Percentiles rank a stretch among this genome's conserved stretches.
phyloP scores from a whole-genome alignment of 1,140 invertebrate species.

The Tetramorium parvispinum region DNA sequence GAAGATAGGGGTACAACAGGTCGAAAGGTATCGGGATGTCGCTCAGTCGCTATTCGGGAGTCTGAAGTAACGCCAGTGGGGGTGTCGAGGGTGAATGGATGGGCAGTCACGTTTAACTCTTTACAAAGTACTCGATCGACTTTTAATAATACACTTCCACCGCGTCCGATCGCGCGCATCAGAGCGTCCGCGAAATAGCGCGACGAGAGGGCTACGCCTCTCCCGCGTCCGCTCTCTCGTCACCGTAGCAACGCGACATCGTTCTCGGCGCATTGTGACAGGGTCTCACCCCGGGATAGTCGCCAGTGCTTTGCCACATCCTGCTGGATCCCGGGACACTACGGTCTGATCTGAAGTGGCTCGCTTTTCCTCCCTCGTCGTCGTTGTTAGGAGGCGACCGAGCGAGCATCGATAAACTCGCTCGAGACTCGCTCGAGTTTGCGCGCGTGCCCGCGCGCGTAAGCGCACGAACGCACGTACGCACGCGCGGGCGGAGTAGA shows the following conservation, averaged over 20 bases:
- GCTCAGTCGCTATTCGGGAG: background rate
- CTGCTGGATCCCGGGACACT: slow-evolving; percentile 55
- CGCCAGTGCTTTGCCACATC: slow-evolving; percentile 64
- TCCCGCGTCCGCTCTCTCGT: slow-evolving; percentile 75
- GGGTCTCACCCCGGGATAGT: slow-evolving; percentile 70
- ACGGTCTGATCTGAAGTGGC: slow-evolving; percentile 76
- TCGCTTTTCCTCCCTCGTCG: slow-evolving; percentile 49
- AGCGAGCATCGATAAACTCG: slow-evolving; percentile 74
- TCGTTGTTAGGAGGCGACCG: slow-evolving; percentile 74
- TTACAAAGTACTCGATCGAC: slow-evolving; percentile 76
- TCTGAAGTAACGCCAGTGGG: background rate
- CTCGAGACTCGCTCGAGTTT: slow-evolving; percentile 64
- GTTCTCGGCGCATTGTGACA: slow-evolving; percentile 67
- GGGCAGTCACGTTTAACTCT: slow-evolving; percentile 59
- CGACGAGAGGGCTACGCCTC: slow-evolving; percentile 67
- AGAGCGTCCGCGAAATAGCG: slow-evolving; percentile 68
- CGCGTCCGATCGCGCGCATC: slow-evolving; percentile 70
- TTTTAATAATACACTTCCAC: slow-evolving; percentile 79
- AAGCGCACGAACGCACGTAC: background rate
- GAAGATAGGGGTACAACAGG: background rate
- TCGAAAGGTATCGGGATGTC: slow-evolving; percentile 18
- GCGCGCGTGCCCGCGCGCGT: slow-evolving; percentile 4
- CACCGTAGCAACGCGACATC: slow-evolving; percentile 79
- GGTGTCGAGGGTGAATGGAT: background rate
- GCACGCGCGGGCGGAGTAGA: background rate